These are phyloP conservation scores for Oceanodroma tethys DNA, from an alignment of 2,113 vertebrate genomes.

Conservation along the genomic window DNA sequence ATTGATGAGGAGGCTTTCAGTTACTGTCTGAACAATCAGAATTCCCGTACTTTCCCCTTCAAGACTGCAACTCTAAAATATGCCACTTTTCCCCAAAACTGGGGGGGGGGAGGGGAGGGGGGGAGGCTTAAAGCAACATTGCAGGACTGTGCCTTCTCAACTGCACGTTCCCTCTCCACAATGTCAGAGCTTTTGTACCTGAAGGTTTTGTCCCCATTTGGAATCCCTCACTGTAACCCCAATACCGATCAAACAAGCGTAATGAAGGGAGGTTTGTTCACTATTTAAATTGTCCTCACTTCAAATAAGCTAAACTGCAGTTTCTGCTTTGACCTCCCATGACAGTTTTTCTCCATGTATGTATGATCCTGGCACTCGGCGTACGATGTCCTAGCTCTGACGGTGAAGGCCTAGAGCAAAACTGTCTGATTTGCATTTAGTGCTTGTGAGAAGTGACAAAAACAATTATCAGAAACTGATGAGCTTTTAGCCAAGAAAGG, in stretches of 20 bases:
- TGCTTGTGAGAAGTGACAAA: neutral
- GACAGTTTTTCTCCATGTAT: neutral
- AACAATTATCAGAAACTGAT: neutral
- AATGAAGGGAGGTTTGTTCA: neutral
- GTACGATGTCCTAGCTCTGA: neutral
- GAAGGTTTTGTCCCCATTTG: neutral
- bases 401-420: neutral
- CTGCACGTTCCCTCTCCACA: accelerated
- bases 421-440: neutral
- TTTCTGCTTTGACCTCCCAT: neutral
- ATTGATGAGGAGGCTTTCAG: neutral
- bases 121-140: neutral
- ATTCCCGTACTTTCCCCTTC: neutral
- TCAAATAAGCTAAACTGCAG: neutral
- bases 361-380: accelerated
- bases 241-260: neutral
- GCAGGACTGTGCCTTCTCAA: neutral
- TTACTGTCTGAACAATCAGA: neutral
- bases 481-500: neutral
- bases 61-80: neutral
- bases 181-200: neutral
- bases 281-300: neutral
- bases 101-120: too few species aligned
- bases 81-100: accelerated
- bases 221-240: neutral